These are phyloP conservation scores for Bombylius discolor DNA, from an alignment of 2,888 invertebrate genomes.

Conservation along the genomic window DNA sequence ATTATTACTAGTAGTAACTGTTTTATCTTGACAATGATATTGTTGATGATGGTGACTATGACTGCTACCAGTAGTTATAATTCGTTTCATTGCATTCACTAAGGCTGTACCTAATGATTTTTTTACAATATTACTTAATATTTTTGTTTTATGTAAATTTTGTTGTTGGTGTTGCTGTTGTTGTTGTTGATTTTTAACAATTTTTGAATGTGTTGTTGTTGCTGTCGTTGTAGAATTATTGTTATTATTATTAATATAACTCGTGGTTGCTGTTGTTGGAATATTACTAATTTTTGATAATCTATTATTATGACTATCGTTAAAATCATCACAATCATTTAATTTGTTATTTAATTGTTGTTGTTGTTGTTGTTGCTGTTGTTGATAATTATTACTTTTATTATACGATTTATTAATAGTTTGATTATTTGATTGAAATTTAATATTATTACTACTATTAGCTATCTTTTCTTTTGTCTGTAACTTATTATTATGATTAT, in stretches of 20 bases:
- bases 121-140: constrained; percentile 1
- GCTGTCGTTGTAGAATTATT: background rate
- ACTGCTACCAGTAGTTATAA: constrained; percentile 1
- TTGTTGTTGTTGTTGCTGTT: too few relatives aligned
- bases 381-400: too few relatives aligned
- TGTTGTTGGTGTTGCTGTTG: background rate
- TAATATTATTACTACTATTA: background rate
- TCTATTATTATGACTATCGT: constrained; percentile 1
- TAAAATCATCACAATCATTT: background rate
- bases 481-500: background rate
- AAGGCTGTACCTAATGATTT: constrained; percentile 4
- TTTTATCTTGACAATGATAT: background rate
- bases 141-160: background rate
- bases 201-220: background rate
- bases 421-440: too few relatives aligned
- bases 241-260: background rate
- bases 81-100: constrained; percentile 9
- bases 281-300: background rate
- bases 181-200: background rate
- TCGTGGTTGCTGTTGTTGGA: background rate
- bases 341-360: background rate
- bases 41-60: background rate
- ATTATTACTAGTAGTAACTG: background rate
- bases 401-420: too few relatives aligned
- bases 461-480: background rate